Evolutionary conservation across 1,140 invertebrate genomes (phyloP), one percentile per base, ranked within the genome.

Genomic region (Zaprionus taronus): DNA sequence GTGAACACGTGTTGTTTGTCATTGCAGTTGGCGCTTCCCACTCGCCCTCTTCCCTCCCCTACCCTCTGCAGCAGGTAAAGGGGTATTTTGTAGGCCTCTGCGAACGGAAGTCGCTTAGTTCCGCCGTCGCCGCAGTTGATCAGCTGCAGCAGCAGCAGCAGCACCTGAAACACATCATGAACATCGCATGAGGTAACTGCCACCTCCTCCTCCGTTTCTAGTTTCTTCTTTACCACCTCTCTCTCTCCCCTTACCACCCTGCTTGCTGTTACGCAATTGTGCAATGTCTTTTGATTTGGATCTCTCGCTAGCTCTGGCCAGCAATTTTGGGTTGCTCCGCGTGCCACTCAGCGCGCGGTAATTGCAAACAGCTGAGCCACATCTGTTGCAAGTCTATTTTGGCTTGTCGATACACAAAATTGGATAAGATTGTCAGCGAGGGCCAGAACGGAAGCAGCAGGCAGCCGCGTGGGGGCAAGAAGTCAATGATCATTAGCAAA

Each of bases 281-380:
- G 77, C 77, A 79, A 66, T 61, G 77, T 73, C 81, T 89, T 47
- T 89, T 81, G 78, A 87, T 84, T 90, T 70, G 60, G 66, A 57
- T 64, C 61, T 44, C 41, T 17, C 41, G 14, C 38, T 41, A n/a
- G n/a, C 69, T 78, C 34, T 70, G 49, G 72, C 66, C 58, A 38
- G 14, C 51, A 56, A 66, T 78, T 61, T 61, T n/a, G 7, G n/a
- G 41, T 76, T 58, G 62, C 20, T 55, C 53, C 26, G 58, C 57
- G 56, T 62, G 47, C 56, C 56, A 68, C 64, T 73, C 72, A 55
- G 22, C 51, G 36, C 38, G 72, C 38, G 66, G 80, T 89, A 89
- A 89, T 89, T 89, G 85, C 84, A 76, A 89, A 89, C 84, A 89
- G 81, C 84, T 89, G 84, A 89, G 81, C 61, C 73, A 76, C 84